These are phyloP conservation scores for Aspidiotus rigidus DNA, from an alignment of 2,888 invertebrate genomes.

Conservation along the genomic window DNA sequence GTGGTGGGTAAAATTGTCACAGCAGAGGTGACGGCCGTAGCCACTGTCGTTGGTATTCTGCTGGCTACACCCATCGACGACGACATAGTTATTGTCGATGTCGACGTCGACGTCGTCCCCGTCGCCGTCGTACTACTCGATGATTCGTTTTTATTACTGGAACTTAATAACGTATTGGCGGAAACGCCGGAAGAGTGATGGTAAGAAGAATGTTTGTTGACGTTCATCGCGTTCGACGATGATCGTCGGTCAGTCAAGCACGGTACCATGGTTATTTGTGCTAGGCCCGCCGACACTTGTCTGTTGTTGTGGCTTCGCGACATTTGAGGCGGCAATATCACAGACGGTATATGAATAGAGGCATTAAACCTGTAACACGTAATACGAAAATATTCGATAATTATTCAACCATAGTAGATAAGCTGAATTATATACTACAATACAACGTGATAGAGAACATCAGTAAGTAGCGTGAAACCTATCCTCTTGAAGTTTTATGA, in stretches of 20 bases:
- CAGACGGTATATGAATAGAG: neutral
- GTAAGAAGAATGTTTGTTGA: neutral
- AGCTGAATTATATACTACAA: too few relatives aligned
- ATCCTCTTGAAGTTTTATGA: too few relatives aligned
- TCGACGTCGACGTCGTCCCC: neutral
- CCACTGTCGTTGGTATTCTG: neutral
- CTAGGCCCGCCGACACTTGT: slow-evolving; percentile 29
- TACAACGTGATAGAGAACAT: too few relatives aligned
- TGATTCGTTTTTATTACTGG: neutral
- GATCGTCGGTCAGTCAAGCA: slow-evolving; percentile 35
- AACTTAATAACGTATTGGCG: neutral
- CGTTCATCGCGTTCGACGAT: neutral
- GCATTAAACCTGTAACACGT: neutral
- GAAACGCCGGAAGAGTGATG: neutral
- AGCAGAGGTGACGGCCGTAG: neutral
- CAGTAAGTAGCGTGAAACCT: too few relatives aligned
- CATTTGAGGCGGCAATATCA: neutral
- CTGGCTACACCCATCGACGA: neutral
- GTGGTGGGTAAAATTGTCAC: slow-evolving; percentile 5
- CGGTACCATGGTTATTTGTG: slow-evolving; percentile 39
- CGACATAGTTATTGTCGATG: neutral
- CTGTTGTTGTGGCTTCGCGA: neutral
- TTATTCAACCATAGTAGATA: too few relatives aligned
- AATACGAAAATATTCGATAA: too few relatives aligned
- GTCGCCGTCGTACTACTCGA: neutral